A percentile compares a stretch with the other conserved stretches of the same genome.
phyloP scores from a whole-genome alignment of 2,797 vertebrate species.

The Clarias fuscus region DNA sequence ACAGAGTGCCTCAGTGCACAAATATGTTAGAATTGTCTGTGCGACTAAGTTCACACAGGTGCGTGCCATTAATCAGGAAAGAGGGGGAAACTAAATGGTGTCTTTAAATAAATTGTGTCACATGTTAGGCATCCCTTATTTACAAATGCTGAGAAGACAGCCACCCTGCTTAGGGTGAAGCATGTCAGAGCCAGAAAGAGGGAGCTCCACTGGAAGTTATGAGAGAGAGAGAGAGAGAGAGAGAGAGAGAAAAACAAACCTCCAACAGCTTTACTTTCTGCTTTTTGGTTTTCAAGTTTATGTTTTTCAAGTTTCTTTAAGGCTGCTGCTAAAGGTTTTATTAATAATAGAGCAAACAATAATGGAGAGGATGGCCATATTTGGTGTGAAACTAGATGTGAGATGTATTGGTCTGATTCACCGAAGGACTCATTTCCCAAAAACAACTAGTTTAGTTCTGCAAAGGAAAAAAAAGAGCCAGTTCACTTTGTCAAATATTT shows the following conservation, averaged over 20 bases:
- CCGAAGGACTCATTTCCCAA: neutral
- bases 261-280: neutral
- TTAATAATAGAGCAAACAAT: neutral
- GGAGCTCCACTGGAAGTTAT: neutral
- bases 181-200: neutral
- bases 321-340: neutral
- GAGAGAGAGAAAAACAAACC: neutral
- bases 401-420: neutral
- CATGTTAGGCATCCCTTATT: conserved; percentile 36
- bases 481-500: neutral
- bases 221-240: no score
- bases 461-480: neutral
- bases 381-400: neutral
- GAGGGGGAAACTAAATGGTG: conserved; percentile 7
- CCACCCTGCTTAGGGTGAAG: neutral
- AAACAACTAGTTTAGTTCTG: neutral
- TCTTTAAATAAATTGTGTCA: conserved; percentile 35
- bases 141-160: conserved; percentile 34
- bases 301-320: neutral
- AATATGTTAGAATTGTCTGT: conserved; percentile 1
- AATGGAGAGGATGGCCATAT: neutral
- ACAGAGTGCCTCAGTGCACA: conserved; percentile 16
- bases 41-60: conserved; percentile 23
- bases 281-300: neutral
- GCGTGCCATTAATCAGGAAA: conserved; percentile 29